Percentiles rank a stretch among this genome's conserved stretches.
These are phyloP conservation scores for Calliphora vomitoria DNA, from an alignment of 2,888 invertebrate species.

Conservation along the genomic window DNA sequence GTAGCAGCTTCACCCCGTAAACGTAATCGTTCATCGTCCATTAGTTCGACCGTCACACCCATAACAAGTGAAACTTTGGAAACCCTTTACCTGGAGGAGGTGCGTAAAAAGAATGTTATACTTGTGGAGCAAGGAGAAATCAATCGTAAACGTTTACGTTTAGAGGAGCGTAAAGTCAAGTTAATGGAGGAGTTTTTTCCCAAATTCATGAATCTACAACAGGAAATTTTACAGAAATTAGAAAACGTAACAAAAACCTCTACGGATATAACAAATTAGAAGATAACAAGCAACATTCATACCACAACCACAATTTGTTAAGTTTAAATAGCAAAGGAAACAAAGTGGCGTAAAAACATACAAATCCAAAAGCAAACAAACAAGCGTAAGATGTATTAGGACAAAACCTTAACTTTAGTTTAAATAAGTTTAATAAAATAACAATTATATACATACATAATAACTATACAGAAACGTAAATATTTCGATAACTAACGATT, in stretches of 20 bases:
- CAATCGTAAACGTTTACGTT: constrained; percentile 78
- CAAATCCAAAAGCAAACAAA: background rate
- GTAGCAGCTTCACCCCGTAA: constrained; percentile 58
- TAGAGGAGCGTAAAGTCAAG: constrained; percentile 80
- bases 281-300: background rate
- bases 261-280: constrained; percentile 55
- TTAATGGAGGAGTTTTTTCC: constrained; percentile 80
- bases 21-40: constrained; percentile 63
- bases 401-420: constrained; percentile 27
- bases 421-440: constrained; percentile 36
- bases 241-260: constrained; percentile 56
- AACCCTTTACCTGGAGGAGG: constrained; percentile 78
- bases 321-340: constrained; percentile 50
- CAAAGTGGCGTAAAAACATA: background rate
- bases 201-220: constrained; percentile 80
- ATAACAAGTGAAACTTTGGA: constrained; percentile 77
- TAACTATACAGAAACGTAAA: background rate
- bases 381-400: constrained; percentile 55
- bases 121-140: constrained; percentile 80
- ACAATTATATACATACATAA: constrained; percentile 1
- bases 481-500: constrained; percentile 16
- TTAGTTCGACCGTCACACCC: constrained; percentile 27
- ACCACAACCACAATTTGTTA: constrained; percentile 37
- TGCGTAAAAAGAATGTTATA: constrained; percentile 79
- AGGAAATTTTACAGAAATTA: constrained; percentile 78